Evolutionary conservation across 2,113 vertebrate species (phyloP).

Genomic region (Aythya baeri): DNA sequence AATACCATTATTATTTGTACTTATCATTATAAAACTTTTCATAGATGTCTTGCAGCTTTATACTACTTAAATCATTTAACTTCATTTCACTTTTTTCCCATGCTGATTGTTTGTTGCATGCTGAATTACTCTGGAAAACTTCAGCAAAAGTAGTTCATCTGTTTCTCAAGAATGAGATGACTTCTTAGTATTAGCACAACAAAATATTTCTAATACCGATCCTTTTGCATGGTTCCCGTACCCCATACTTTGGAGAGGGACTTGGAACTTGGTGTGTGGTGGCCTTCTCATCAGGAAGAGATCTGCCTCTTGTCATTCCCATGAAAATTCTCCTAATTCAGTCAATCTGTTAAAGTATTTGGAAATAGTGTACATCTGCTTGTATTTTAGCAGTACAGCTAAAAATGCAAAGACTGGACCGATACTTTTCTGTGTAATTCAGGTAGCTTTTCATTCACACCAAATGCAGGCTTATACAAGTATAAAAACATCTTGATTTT

Average conservation of each 20-base stretch:
- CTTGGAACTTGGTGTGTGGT: neutral
- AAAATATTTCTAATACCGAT: neutral
- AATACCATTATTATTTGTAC: neutral
- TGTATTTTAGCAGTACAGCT: neutral
- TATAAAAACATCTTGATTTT: constrained; percentile 6
- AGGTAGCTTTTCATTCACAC: constrained; percentile 18
- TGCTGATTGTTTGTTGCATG: neutral
- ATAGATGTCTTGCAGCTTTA: neutral
- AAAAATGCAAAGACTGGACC: neutral
- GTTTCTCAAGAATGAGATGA: constrained; percentile 10
- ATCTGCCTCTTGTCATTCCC: constrained; percentile 4
- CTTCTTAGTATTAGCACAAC: neutral
- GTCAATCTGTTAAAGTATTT: neutral
- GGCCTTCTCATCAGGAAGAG: constrained; percentile 1
- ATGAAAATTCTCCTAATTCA: constrained; percentile 9
- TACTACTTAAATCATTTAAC: neutral
- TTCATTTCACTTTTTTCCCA: neutral
- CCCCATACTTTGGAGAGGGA: neutral
- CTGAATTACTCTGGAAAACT: constrained; percentile 30
- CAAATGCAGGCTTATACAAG: constrained; percentile 45
- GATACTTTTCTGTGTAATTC: constrained; percentile 22
- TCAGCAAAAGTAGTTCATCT: neutral
- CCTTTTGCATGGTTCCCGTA: neutral
- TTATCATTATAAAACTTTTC: neutral
- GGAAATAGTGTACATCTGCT: neutral